Evolutionary conservation across 2,113 vertebrate genomes (phyloP).

Genomic region (Neofelis nebulosa): DNA sequence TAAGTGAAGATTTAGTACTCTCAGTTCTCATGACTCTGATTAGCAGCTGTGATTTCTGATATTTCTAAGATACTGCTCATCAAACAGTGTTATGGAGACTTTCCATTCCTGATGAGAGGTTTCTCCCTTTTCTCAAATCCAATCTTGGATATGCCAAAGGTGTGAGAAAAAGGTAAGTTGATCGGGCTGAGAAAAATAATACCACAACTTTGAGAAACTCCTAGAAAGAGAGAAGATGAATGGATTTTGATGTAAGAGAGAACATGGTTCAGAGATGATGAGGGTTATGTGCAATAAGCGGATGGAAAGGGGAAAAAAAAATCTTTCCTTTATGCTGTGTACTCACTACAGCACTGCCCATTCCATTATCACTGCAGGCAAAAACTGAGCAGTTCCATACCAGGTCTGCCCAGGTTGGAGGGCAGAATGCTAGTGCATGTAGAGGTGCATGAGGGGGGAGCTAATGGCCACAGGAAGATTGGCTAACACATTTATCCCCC

Average conservation of each 20-base stretch:
- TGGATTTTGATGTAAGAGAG: neutral
- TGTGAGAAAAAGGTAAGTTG: neutral
- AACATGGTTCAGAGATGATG: neutral
- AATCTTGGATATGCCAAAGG: neutral
- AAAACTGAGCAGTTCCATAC: neutral
- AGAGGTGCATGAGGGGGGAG: neutral
- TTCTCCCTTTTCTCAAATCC: neutral
- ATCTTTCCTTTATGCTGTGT: neutral
- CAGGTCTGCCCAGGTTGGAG: neutral
- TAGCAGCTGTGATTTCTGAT: neutral
- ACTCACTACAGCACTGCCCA: too few species aligned
- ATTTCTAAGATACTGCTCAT: neutral
- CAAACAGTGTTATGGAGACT: neutral
- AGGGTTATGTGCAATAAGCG: too few species aligned
- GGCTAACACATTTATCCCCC: neutral
- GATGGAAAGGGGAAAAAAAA: neutral
- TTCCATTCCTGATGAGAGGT: neutral
- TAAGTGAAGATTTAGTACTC: neutral
- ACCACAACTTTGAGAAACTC: neutral
- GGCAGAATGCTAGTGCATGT: neutral
- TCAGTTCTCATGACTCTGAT: neutral
- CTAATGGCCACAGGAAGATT: neutral
- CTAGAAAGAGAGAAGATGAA: neutral
- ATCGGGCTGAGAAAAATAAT: neutral
- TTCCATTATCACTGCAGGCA: too few species aligned